phyloP scores from a whole-genome alignment of 2,888 invertebrate genomes.

The Zhengitettix transpicula region DNA sequence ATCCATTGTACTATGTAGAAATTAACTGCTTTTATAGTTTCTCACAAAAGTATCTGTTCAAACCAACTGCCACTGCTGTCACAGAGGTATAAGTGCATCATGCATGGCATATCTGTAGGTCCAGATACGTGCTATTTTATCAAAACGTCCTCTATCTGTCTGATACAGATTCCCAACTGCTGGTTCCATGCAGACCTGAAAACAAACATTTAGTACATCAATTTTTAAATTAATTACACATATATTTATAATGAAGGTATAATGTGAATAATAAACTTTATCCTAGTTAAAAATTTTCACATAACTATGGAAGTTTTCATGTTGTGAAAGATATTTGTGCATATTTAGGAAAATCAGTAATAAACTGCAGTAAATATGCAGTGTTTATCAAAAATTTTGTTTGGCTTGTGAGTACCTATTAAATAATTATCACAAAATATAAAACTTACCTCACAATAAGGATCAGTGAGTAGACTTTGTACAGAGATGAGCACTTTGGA shows the following conservation, averaged over 20 bases:
- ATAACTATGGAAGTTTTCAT: too few species aligned
- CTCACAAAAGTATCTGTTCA: too few species aligned
- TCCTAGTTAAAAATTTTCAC: not conserved
- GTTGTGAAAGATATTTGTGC: too few species aligned
- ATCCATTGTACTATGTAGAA: too few species aligned
- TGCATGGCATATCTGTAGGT: slow-evolving; percentile 85
- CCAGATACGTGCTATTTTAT: slow-evolving; percentile 68
- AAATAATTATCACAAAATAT: not conserved
- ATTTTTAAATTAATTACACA: too few species aligned
- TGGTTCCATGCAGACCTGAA: slow-evolving; percentile 78
- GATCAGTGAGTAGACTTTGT: slow-evolving; percentile 77
- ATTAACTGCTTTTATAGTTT: too few species aligned
- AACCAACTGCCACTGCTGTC: too few species aligned
- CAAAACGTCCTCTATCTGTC: slow-evolving; percentile 53
- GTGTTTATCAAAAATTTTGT: not conserved
- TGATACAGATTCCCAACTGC: slow-evolving; percentile 63
- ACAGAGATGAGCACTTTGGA: slow-evolving; percentile 77
- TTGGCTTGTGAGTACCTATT: not conserved
- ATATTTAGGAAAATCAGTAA: too few species aligned
- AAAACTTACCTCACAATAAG: slow-evolving; percentile 57
- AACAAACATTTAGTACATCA: not conserved
- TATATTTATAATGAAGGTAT: too few species aligned
- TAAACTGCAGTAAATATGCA: not conserved
- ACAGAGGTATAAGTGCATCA: slow-evolving; percentile 30
- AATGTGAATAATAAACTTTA: not conserved